phyloP scores from a whole-genome alignment of 1,140 invertebrate species.

The Drosophila sproati region DNA sequence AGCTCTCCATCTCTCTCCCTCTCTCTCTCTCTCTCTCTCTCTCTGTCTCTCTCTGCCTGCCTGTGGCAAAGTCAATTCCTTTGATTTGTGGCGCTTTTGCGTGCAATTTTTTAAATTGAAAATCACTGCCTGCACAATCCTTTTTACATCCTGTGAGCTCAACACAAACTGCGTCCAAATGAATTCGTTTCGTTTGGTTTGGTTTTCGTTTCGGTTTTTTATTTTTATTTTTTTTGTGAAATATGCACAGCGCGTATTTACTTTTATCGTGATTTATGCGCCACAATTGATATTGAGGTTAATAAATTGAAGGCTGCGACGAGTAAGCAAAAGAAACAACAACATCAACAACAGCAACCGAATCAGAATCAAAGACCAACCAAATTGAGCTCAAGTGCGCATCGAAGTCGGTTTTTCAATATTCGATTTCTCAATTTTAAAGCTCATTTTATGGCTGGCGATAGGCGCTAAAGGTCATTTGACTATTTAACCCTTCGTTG shows the following conservation, averaged over 20 bases:
- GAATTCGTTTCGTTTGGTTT: constrained; percentile 69
- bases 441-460: constrained; percentile 51
- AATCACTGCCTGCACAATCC: constrained; percentile 79
- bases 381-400: constrained; percentile 77
- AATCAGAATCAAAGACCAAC: constrained; percentile 30
- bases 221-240: constrained; percentile 53
- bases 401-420: constrained; percentile 58
- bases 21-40: constrained; percentile 11
- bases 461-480: constrained; percentile 45
- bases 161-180: constrained; percentile 56
- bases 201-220: constrained; percentile 17
- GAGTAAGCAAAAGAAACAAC: constrained; percentile 39
- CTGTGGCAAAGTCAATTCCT: constrained; percentile 74
- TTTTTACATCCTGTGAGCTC: constrained; percentile 73
- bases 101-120: constrained; percentile 83
- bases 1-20: neutral
- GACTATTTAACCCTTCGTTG: constrained; percentile 65
- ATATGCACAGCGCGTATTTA: constrained; percentile 78
- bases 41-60: neutral
- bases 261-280: constrained; percentile 81
- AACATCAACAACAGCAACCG: constrained; percentile 13
- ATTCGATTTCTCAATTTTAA: constrained; percentile 45
- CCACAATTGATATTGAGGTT: constrained; percentile 81
- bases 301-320: constrained; percentile 76
- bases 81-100: constrained; percentile 82